Evolutionary conservation across 2,797 vertebrate genomes (phyloP).

Genomic region (Basileuterus tristriatus): DNA sequence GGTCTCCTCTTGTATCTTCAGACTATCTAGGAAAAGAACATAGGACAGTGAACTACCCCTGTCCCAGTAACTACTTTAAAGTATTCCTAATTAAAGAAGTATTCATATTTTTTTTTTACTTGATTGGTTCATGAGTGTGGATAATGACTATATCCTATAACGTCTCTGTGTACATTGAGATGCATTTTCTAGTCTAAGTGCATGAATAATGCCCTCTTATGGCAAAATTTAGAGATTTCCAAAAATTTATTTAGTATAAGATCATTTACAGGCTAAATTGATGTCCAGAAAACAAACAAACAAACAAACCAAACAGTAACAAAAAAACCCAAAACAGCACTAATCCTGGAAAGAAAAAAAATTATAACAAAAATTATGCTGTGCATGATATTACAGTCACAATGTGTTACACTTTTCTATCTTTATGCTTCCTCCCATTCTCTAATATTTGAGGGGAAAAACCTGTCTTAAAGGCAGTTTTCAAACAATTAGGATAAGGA

Average conservation of each 20-base stretch:
- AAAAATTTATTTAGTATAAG: not conserved
- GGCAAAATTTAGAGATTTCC: slow-evolving; percentile 45
- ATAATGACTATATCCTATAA: not conserved
- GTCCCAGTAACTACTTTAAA: not conserved
- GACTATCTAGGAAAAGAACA: not conserved
- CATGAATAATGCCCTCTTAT: slow-evolving; percentile 62
- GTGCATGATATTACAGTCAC: not conserved
- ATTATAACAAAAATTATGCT: not conserved
- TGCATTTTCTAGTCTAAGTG: not conserved
- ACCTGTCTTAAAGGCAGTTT: not conserved
- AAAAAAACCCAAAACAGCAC: not conserved
- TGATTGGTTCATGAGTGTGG: not conserved
- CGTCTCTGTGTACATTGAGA: not conserved
- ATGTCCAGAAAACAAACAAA: not conserved
- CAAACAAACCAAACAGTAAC: not conserved
- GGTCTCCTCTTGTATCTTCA: not conserved
- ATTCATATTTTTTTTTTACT: not conserved
- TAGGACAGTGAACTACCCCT: not conserved
- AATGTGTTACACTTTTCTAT: not conserved
- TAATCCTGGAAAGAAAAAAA: not conserved
- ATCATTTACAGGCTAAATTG: not conserved
- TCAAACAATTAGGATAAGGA: not conserved
- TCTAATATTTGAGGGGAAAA: not conserved
- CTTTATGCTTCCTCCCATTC: not conserved
- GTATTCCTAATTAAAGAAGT: not conserved